Evolutionary conservation across 2,888 invertebrate species (phyloP).

Genomic region (Eupithecia exiguata): DNA sequence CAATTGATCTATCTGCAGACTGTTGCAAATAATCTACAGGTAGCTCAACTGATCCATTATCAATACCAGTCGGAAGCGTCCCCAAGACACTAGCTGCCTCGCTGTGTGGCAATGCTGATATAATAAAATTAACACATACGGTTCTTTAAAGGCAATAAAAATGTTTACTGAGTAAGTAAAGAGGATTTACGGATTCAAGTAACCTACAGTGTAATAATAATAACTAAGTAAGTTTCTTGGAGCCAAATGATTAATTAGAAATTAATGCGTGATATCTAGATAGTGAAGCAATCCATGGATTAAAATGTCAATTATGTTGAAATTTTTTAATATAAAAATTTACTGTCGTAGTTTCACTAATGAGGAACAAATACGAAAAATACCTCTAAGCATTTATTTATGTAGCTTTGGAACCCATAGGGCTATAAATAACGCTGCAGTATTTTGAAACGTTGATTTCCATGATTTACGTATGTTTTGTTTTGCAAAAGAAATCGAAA

Average conservation of each 20-base stretch:
- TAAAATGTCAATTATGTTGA: neutral
- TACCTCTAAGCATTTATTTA: neutral
- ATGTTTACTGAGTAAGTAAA: too few species aligned
- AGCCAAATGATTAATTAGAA: neutral
- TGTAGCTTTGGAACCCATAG: neutral
- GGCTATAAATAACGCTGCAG: slow-evolving; percentile 5
- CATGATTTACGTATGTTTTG: slow-evolving; percentile 4
- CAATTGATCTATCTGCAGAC: too few species aligned
- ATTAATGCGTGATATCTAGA: neutral
- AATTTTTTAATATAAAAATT: neutral
- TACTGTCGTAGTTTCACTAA: neutral
- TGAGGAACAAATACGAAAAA: neutral
- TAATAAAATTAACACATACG: too few species aligned
- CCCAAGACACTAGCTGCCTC: too few species aligned
- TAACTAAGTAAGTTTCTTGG: neutral
- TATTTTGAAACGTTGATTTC: neutral
- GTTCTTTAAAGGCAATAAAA: too few species aligned
- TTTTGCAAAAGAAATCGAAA: slow-evolving; percentile 9
- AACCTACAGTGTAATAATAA: neutral
- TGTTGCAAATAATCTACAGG: too few species aligned
- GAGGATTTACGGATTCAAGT: too few species aligned
- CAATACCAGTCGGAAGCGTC: too few species aligned
- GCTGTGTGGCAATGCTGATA: too few species aligned
- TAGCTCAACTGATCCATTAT: too few species aligned
- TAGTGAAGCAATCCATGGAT: neutral